Base-by-base conservation (phyloP, 1,140 invertebrate genomes). In the Neomicropteryx cornuta region DNA sequence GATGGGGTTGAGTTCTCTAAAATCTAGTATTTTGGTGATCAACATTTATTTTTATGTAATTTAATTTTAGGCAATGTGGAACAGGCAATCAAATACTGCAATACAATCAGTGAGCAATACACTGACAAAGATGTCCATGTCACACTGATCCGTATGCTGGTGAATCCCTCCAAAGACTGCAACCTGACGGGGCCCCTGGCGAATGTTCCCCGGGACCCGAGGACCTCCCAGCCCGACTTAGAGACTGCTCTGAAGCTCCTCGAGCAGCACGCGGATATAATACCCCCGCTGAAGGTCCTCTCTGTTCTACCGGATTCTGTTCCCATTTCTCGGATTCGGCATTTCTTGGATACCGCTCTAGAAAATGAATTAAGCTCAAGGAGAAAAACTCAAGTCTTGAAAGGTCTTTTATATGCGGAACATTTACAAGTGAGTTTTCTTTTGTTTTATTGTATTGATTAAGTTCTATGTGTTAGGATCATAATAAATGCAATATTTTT, bases 61-160 rank as follows among this genome's bases (percentile, higher is more conserved):
- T n/a, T 18, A 10, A 16, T 50, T 50, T 13, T 39, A 68, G 79
- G 87, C 30, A 82, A 97, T 63, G 73, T 83, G 14, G 52, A 76
- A 1, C 77, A 80, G 52, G 94, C 94, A 1, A 79, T 86, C 50
- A 62, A 77, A 37, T 97, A 96, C 66, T 95, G 92, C 55, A 73
- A 81, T 48, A 79, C 72, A 55, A 77, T 83, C 36, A 76, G 75
- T 40, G 47, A 62, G 42, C 50, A 56, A 53, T 47, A 53, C 4
- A 62, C 36, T 37, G 58, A 46, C 31, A 70, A 58, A 3, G 72
- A 83, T 45, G 75, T 85, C 5, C 83, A 81, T 36, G 70, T 79
- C 4, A 70, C 62, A 5, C 55, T 85, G 1, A 74, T 84, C 45
- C 68, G 73, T 44, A 73, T 77, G 30, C 58, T 83, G 17, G 51